Conservation (phyloP, 1,140 invertebrate genomes). For the Anastrepha obliqua region DNA sequence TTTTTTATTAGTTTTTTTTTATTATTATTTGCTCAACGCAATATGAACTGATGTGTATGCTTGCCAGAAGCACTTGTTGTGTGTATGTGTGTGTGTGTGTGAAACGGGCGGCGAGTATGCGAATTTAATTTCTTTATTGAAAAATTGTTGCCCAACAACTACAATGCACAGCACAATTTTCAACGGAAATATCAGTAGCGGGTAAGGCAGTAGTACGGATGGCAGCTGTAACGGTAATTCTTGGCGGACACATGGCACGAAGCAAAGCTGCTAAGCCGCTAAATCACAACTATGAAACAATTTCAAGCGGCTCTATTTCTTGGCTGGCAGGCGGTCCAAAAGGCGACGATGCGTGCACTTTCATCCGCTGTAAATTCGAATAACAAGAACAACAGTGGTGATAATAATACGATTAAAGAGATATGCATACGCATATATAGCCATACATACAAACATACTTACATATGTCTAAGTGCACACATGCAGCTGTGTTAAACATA, state of each 20-base stretch:
- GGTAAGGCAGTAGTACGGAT: background rate
- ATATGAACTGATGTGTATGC: background rate
- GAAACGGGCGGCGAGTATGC: background rate
- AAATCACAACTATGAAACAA: background rate
- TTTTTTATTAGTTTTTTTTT: background rate
- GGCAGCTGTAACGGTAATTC: slow-evolving; percentile 24
- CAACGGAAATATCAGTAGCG: slow-evolving; percentile 5
- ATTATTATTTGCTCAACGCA: background rate
- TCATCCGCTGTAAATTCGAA: background rate
- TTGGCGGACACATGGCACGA: slow-evolving; percentile 17
- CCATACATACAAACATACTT: too few species aligned
- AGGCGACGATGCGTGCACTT: background rate
- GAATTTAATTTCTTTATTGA: slow-evolving; percentile 20
- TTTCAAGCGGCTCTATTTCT: background rate
- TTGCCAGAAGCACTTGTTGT: too few species aligned
- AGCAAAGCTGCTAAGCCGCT: background rate
- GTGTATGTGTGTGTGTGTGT: too few species aligned
- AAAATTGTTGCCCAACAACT: background rate
- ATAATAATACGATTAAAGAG: background rate
- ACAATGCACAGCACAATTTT: background rate
- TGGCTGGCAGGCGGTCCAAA: too few species aligned
- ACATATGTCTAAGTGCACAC: too few species aligned
- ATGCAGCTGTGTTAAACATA: too few species aligned
- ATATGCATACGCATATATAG: too few species aligned
- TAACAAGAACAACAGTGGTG: background rate